These are phyloP conservation scores for Conus betulinus DNA, from an alignment of 1,140 invertebrate species.

Conservation along the genomic window DNA sequence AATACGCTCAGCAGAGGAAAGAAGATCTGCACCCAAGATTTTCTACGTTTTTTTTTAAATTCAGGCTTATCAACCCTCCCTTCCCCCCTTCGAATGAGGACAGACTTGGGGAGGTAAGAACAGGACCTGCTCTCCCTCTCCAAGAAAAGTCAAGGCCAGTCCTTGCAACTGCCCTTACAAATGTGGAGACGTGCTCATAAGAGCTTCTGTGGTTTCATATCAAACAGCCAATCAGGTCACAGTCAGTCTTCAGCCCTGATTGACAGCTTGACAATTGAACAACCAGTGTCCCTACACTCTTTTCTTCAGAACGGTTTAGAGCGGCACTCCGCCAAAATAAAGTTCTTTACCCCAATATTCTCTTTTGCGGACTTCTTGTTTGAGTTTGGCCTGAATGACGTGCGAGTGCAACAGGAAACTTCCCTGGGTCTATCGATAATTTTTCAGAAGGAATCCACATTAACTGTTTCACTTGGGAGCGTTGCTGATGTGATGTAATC, in stretches of 20 bases:
- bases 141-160: background rate
- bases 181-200: background rate
- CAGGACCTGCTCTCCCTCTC: too few relatives aligned
- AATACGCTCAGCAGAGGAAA: background rate
- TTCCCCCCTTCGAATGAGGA: background rate
- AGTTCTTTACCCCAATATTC: background rate
- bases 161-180: background rate
- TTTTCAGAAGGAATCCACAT: background rate
- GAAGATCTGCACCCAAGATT: background rate
- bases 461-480: background rate
- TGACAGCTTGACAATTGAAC: slow-evolving; percentile 12
- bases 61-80: background rate
- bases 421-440: background rate
- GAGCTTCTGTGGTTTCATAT: background rate
- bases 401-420: background rate
- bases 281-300: background rate
- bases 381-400: background rate
- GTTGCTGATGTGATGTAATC: slow-evolving; percentile 15
- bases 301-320: background rate
- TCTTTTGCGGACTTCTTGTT: background rate
- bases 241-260: background rate
- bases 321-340: background rate
- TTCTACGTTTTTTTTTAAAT: background rate
- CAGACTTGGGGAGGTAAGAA: too few relatives aligned
- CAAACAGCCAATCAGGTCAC: background rate